These are phyloP conservation scores for Zaprionus lachaisei DNA, from an alignment of 1,140 invertebrate species.

Conservation along the genomic window DNA sequence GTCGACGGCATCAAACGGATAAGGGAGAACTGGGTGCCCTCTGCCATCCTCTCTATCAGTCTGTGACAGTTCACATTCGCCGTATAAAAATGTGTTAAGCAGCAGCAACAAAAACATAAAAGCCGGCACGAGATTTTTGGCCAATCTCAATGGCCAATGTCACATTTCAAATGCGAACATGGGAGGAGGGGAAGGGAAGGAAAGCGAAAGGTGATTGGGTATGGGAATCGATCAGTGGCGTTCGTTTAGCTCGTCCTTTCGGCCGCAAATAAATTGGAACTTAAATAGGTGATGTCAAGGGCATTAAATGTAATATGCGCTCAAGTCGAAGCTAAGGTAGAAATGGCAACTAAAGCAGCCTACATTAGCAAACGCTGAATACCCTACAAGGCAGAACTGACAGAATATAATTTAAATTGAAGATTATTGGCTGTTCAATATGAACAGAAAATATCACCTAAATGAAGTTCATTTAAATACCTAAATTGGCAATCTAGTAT, in stretches of 20 bases:
- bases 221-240: conserved; percentile 72
- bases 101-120: conserved; percentile 61
- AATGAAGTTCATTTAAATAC: too few relatives aligned
- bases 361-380: neutral
- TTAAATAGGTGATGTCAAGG: conserved; percentile 80
- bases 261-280: conserved; percentile 80
- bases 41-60: neutral
- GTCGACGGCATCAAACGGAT: conserved; percentile 74
- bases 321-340: conserved; percentile 25
- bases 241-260: conserved; percentile 59
- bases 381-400: neutral
- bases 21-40: conserved; percentile 43
- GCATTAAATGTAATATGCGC: conserved; percentile 70
- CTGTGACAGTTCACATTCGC: conserved; percentile 69
- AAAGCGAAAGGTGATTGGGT: conserved; percentile 18
- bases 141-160: conserved; percentile 64
- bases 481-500: too few relatives aligned
- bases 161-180: conserved; percentile 46
- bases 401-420: too few relatives aligned
- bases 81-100: conserved; percentile 59
- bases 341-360: neutral
- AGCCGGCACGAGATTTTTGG: conserved; percentile 71
- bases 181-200: neutral
- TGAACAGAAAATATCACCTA: too few relatives aligned
- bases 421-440: too few relatives aligned